Base-by-base conservation (phyloP, 2,888 invertebrate species). In the Microchrysa polita region DNA sequence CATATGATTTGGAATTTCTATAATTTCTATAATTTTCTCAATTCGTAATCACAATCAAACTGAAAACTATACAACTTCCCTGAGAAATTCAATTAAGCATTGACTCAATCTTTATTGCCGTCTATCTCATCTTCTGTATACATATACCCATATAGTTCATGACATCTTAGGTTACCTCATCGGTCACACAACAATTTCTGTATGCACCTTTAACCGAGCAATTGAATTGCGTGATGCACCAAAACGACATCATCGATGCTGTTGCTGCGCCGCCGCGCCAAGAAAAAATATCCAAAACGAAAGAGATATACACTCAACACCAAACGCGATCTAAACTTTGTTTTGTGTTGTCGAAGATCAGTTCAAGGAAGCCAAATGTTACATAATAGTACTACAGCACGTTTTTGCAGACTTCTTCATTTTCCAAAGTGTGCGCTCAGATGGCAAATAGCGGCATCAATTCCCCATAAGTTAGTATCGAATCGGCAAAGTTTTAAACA, bases 201-300 rank as follows among this genome's bases (percentile, higher is more conserved):
- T 72, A 61, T 72, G 22, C 61, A 23, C 42, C n/a, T 60, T n/a
- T 67, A 57, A 69, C 27, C 27, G 69, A 67, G 67, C 75, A 75
- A 75, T 75, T 75, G 72, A 63, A 72, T 75, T 75, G 75, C 74
- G 75, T 75, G 75, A 75, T 75, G 75, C 71, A 67, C 48, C 74
- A 74, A 72, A 71, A 75, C 74, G 48, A 42, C 27, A 34, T 7
- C 27, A 34, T 34, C n/a, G n/a, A n/a, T 7, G 27, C 27, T 7
- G 27, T 34, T 7, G 27, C 27, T 7, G 27, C 27, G 27, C 27
- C 27, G 7, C 27, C 27, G 27, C 27, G 27, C 27, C 27, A 34
- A 34, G 4, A 34, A 5, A 34, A 5, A 34, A 34, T 34, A n/a
- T 34, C 65, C 65, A n/a, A n/a, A n/a, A n/a, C n/a, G 44, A 44